Evolutionary conservation across 2,888 invertebrate species (phyloP), one percentile per base, ranked within the genome.

Genomic region (Hypomecis punctinalis): DNA sequence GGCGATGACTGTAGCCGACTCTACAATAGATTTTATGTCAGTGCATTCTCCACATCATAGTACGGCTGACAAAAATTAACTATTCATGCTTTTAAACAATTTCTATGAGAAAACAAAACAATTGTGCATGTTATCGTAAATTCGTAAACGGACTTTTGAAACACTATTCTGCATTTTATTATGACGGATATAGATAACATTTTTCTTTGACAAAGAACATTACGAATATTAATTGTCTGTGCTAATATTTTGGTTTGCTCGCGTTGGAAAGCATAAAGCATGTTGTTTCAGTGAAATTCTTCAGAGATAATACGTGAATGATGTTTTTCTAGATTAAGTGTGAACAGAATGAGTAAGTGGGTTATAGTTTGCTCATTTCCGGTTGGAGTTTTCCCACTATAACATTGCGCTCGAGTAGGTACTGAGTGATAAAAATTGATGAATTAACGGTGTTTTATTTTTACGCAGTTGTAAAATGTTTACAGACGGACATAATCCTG

Each of bases 21-120:
- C 0, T 11, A 43, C 54, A 54, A 52, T 45, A 37, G 11, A 33
- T 36, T 61, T 66, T 59, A 61, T 59, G 52, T 55, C 54, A 57
- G 54, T 54, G 40, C 10, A 67, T 69, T 70, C 59, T 65, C 60
- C 69, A 71, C 69, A 68, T 71, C 66, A 63, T 48, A 61, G 57
- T 55, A 68, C 43, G 65, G 51, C 45, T 63, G 56, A 49, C 47
- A 62, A 66, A 61, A 36, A 60, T 51, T 66, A 9, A n/a, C 33
- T 23, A 8, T 64, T 56, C 56, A 67, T 61, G 63, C 55, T 63
- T 23, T 43, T 46, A 45, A 47, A 54, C 6, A 40, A 13, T 49
- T 51, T 47, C 48, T 45, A 49, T 37, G 36, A 39, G 37, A 10
- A 49, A 51, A 42, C 35, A 42, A 54, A 47, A 51, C 23, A n/a